These are phyloP conservation scores for Mnemiopsis leidyi DNA, from an alignment of 37 sponge, comb jelly and placozoan species.

Conservation along the genomic window DNA sequence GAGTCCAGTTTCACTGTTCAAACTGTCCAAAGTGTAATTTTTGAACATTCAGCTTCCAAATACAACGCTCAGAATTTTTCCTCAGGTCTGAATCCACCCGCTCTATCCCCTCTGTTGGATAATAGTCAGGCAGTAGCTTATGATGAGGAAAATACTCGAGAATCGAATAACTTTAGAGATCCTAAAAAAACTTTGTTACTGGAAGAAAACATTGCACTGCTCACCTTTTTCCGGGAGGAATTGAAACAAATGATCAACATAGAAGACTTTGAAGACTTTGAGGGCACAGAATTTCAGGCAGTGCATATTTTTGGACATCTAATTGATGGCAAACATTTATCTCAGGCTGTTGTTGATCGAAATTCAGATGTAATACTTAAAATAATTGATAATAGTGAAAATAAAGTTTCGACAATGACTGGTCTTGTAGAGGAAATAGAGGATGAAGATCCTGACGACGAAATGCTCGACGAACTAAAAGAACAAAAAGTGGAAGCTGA, in stretches of 20 bases:
- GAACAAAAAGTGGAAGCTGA: not conserved
- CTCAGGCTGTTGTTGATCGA: not conserved
- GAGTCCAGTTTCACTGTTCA: no score
- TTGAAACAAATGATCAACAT: not conserved
- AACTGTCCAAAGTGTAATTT: no score
- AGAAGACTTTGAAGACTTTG: not conserved
- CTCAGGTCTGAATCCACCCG: no score
- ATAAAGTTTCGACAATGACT: not conserved
- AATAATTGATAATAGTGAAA: not conserved
- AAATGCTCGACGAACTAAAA: not conserved
- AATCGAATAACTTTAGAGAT: no score
- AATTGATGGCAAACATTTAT: not conserved
- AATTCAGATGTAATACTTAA: not conserved
- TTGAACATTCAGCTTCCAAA: no score
- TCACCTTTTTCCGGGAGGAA: not conserved
- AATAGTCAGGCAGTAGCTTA: no score
- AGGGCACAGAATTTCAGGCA: not conserved
- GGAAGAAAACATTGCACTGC: not conserved
- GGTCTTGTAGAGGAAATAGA: not conserved
- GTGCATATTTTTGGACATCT: not conserved
- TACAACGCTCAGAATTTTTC: no score
- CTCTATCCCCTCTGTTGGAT: no score
- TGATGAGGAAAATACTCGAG: no score
- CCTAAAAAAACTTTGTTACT: not conserved
- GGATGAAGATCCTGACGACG: not conserved